These are phyloP conservation scores for Chroicocephalus ridibundus DNA, from an alignment of 2,113 vertebrate genomes.

Conservation along the genomic window DNA sequence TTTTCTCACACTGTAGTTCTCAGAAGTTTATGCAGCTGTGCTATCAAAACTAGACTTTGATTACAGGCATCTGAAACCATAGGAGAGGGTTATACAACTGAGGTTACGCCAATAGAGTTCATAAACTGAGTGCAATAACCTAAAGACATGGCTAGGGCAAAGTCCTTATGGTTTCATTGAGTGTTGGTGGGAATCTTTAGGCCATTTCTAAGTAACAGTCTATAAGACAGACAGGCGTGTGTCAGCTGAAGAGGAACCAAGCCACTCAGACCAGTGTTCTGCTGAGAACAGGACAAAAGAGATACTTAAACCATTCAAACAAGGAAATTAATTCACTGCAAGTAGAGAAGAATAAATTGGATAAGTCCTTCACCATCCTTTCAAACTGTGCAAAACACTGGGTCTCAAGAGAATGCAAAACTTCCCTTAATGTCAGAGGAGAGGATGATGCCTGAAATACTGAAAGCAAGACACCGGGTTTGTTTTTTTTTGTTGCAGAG, in stretches of 20 bases:
- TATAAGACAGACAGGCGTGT: neutral
- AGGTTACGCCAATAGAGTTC: neutral
- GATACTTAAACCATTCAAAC: neutral
- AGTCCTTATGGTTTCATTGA: neutral
- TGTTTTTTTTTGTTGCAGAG: constrained; percentile 11
- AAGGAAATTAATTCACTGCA: neutral
- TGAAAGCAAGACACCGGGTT: neutral
- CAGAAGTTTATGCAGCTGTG: neutral
- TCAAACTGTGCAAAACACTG: neutral
- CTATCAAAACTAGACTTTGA: neutral
- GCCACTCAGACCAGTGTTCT: neutral
- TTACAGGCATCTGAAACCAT: neutral
- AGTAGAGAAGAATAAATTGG: neutral
- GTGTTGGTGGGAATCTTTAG: neutral
- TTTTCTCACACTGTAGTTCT: neutral
- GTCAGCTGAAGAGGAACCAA: neutral
- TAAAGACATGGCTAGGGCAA: neutral
- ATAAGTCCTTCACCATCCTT: neutral
- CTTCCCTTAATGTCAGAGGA: neutral
- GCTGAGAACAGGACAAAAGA: neutral
- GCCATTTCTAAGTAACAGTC: neutral
- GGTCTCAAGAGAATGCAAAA: neutral
- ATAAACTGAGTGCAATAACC: neutral
- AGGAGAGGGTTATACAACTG: neutral
- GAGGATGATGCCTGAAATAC: neutral